Percentiles rank a stretch among this genome's conserved stretches.
Conservation (phyloP, 2,888 invertebrate species). For the Alloscopus bannaensis region DNA sequence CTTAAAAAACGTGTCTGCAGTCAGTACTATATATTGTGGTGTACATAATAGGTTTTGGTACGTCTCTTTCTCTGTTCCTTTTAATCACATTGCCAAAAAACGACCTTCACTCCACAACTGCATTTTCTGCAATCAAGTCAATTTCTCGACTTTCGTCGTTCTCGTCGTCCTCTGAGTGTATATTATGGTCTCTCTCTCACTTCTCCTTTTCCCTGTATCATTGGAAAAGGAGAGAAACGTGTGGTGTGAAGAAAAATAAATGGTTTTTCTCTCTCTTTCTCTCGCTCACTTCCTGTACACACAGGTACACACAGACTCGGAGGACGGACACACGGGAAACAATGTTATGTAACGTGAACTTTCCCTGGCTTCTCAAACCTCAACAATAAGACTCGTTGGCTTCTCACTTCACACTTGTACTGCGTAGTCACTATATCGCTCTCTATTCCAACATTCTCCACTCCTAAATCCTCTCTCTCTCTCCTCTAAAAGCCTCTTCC, state of each 20-base stretch:
- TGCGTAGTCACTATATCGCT: too few relatives aligned
- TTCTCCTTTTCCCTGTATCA: neutral
- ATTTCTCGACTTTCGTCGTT: neutral
- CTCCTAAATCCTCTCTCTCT: too few relatives aligned
- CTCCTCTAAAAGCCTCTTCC: too few relatives aligned
- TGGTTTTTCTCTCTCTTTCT: neutral
- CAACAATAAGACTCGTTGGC: conserved; percentile 4
- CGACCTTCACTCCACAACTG: conserved; percentile 13
- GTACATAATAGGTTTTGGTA: too few relatives aligned
- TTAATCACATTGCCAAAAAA: conserved; percentile 11
- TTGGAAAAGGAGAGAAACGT: neutral
- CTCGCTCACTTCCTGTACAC: neutral
- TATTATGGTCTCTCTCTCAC: neutral
- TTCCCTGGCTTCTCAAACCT: conserved; percentile 16
- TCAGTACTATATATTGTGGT: too few relatives aligned
- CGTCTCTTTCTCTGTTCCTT: too few relatives aligned
- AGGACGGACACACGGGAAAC: too few relatives aligned
- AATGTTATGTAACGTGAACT: conserved; percentile 19
- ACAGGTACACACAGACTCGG: too few relatives aligned
- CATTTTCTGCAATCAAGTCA: conserved; percentile 2
- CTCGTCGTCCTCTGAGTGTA: neutral
- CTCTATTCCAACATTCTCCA: too few relatives aligned
- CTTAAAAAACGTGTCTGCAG: too few relatives aligned
- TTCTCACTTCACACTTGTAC: conserved; percentile 19
- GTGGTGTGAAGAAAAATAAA: neutral